Base-by-base conservation (phyloP, 2,888 invertebrate genomes). In the Reticulitermes lucifugus region DNA sequence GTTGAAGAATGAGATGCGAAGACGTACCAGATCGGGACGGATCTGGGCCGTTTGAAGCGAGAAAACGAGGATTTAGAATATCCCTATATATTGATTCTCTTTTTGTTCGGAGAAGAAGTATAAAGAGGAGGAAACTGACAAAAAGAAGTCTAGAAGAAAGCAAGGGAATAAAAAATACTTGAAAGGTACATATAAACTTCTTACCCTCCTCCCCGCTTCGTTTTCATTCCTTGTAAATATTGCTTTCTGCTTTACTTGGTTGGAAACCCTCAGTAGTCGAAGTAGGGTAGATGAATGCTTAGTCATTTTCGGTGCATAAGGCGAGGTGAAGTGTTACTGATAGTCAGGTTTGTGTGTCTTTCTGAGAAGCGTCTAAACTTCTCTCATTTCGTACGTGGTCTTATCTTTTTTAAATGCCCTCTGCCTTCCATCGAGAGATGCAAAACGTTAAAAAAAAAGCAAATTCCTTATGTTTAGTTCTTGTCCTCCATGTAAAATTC, bases 1-100 rank as follows among this genome's bases (percentile, higher is more conserved):
- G 22, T 1, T 77, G 46, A 77, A 77, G 77, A 77, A 77, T 51
- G 77, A 77, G 77, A 77, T 46, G 77, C 21, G 46, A 51, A 43
- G 77, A 46, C 22, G n/a, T 4, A 9, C 22, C 12, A n/a, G 77
- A 77, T 46, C 77, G 41, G 46, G 77, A 77, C 77, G 22, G 77
- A 46, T 77, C 77, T 77, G 41, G n/a, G 41, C 10, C n/a, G 51
- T 77, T 35, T 77, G 46, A 41, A 73, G 73, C 65, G 65, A 41
- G 41, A 41, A 73, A 21, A 73, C 73, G 73, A 41, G 41, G 77
- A 46, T 77, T 46, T 77, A 22, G 77, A 77, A 46, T 46, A 77
- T n/a, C 46, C 41, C 25, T 46, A n/a, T 77, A 46, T 77, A 77
- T 77, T 46, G 77, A 77, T 77, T 46, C 77, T 46, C 41, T 21